Evolutionary conservation across 2,888 invertebrate genomes (phyloP), one percentile per base, ranked within the genome.

Genomic region (Melanostoma mellinum): DNA sequence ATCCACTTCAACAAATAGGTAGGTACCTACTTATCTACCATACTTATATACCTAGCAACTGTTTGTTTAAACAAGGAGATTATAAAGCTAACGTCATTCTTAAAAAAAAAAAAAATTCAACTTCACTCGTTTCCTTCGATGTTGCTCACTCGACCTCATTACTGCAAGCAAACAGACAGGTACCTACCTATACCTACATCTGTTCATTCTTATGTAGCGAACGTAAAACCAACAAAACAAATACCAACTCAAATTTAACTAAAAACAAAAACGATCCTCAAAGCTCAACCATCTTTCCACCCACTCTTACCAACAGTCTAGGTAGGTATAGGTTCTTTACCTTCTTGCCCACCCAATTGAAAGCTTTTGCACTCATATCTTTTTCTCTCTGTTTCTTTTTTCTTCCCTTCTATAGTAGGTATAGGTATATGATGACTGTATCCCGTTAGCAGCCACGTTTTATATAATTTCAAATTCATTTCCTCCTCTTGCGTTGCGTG

Each of bases 371-470:
- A 20, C 35, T 4, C 50, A 30, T 50, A 6, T 46, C 30, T 76
- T 50, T 33, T 36, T 68, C 10, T 20, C 20, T 33, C 36, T 44
- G 10, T 33, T 42, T 53, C 44, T 38, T 9, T 60, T 52, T 73
- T 58, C 63, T 42, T 36, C 56, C 42, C 44, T 40, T 72, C 40
- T 36, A 61, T 55, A n/a, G 32, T 36, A 55, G 32, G 33, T 42
- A 46, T 48, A 20, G 20, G 20, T 63, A 8, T 6, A 9, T 67
- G 36, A 8, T 68, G 55, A 63, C 61, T n/a, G 46, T 74, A 72
- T 84, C 60, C 84, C 79, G 84, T 84, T 84, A 84, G 55, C 48
- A 74, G 74, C 69, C 65, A 79, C 79, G 84, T 84, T 79, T 77
- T 68, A 72, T 60, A 60, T 65, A 46, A 78, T 78, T 60, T 67